Base-by-base conservation (phyloP, 2,797 vertebrate genomes). In the Trichosurus vulpecula region DNA sequence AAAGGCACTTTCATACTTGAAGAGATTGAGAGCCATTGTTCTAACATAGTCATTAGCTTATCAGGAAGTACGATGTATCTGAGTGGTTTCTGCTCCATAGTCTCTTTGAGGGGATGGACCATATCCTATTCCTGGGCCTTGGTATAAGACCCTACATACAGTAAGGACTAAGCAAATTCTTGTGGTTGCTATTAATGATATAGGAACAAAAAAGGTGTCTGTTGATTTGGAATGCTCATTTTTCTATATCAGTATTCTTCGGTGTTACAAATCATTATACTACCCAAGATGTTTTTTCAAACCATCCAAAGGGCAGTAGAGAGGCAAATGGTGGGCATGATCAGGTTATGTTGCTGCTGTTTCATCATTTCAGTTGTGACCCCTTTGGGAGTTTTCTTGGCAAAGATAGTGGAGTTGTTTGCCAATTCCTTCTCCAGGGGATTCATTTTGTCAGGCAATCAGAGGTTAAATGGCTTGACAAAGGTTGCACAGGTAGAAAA, bases 1-100 rank as follows among this genome's bases (percentile, higher is more conserved):
- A 94, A 93, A 92, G 58, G 93, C 87, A 41, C 93, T 97, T 92
- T 74, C 57, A 9, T 30, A 95, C 56, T 61, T 96, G 52, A 92
- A 93, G 31, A 29, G 61, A 74, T 41, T 74, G 66, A 35, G 66
- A 74, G 11, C 19, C n/a, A 74, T n/a, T n/a, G 35, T 66, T 66
- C 61, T 74, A 74, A 74, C 19, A 0, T 56, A 95, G 25, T 90
- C 90, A 96, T 22, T 54, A 57, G 55, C 87, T 81, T 91, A 90
- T 94, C 91, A 74, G 94, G 96, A 95, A 91, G 22, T 29, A 29
- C 2, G 90, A 4, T 0, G 27, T 56, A 66, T 57, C 6, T 56
- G 87, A 81, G n/a, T 94, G 90, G 74, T 90, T 4, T 91, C 93
- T 55, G 41, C 51, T 90, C 13, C 13, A 25, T 91, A 91, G 12